Evolutionary conservation across 2,888 invertebrate genomes (phyloP), one percentile per base, ranked within the genome.

Genomic region (Phrixothrix hirtus): DNA sequence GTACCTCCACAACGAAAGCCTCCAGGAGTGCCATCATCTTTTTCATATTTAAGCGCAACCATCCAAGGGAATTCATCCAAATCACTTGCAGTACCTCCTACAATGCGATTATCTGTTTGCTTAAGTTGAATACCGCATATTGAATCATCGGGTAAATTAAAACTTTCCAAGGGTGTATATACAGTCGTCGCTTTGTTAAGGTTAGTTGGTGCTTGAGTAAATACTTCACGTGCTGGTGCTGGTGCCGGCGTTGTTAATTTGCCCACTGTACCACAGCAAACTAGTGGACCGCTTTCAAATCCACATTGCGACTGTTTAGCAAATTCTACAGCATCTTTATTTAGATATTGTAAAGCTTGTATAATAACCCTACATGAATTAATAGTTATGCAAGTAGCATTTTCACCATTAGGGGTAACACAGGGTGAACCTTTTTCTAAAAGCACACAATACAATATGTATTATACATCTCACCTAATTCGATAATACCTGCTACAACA

Each of bases 1-100:
- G 41, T 41, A 14, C 41, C 41, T 6, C 41, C 84, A 61, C 85
- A 85, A n/a, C 47, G 41, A 30, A 38, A 43, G 2, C 47, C 43
- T 10, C 16, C 41, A 4, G 6, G 9, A 9, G 13, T 41, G 5
- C 41, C 35, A 11, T 50, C 46, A 1, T 11, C 15, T 1, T 31
- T 17, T 9, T 12, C 4, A 60, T 85, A 84, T 44, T 83, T 82
- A 42, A 84, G 58, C 13, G 84, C 61, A 0, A 79, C 81, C 79
- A 83, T 78, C 85, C 85, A 85, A 0, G 84, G 83, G 66, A 82
- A 84, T 62, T 85, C 85, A 45, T 83, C 83, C 1, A 85, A 65
- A 3, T 43, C 43, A 2, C 61, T 60, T 9, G 55, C 26, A 29
- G 34, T 38, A 2, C 63, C 88, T 86, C 57, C 56, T 6, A 51